Base-by-base conservation (phyloP, 2,888 invertebrate species). In the Elegia similella region DNA sequence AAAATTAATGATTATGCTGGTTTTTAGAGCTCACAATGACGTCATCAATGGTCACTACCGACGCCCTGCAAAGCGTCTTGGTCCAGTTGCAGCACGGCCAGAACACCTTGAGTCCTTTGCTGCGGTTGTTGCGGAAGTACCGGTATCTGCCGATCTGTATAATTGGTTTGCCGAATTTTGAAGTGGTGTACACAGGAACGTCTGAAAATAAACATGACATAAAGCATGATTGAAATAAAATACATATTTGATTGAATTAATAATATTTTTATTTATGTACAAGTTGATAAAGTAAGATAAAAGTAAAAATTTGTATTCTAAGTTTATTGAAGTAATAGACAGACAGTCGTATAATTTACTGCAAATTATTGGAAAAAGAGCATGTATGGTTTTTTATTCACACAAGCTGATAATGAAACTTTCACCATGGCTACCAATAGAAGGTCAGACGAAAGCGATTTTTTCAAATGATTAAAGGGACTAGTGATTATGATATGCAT, bases 401-500 rank as follows among this genome's bases (percentile, higher is more conserved):
- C 5, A 23, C 23, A 23, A 23, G 2, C 2, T 23, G 5, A 3
- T 23, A 0, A n/a, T 38, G 38, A 6, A 38, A 3, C 1, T n/a
- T n/a, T n/a, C 10, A 34, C 12, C 34, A 34, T 34, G 34, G 10
- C 12, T 34, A 10, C 7, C 2, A 34, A 12, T 2, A 34, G 34
- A 12, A 34, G 8, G 12, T 34, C 34, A 34, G 8, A 3, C 0
- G 10, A 12, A 34, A 8, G 34, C 8, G 1, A 32, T 12, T 5
- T 38, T 23, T 8, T 23, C 0, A 10, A 46, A 46, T 6, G 12
- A 8, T 44, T 7, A 48, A 12, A 7, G 2, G 6, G 34, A 58
- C 47, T 50, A 62, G 59, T 82, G 82, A 52, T 67, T 79, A 58
- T 82, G 82, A 0, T 44, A 29, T 6, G 62, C 63, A 10, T 67